These are phyloP conservation scores for Paedocypris micromegethes DNA, from an alignment of 2,797 vertebrate species.

Conservation along the genomic window DNA sequence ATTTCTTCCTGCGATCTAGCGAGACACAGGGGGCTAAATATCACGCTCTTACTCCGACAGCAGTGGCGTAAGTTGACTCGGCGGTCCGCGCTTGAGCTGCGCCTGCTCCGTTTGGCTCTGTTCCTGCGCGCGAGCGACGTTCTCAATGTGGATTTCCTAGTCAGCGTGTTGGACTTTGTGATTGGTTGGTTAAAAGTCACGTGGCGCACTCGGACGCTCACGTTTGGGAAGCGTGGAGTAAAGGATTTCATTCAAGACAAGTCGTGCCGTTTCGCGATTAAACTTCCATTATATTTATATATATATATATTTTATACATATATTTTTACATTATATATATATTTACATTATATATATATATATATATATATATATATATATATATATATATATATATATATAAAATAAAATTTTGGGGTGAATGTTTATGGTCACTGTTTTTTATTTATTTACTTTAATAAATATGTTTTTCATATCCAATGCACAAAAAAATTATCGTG, in stretches of 20 bases:
- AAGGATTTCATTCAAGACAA: not conserved
- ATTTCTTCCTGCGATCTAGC: conserved; percentile 50
- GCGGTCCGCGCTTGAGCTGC: conserved; percentile 42
- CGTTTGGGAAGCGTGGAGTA: conserved; percentile 59
- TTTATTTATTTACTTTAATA: no score
- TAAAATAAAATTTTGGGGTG: no score
- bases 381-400: no score
- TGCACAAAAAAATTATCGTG: no score
- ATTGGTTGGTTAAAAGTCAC: conserved; percentile 50
- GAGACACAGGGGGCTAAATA: not conserved
- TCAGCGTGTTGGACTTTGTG: not conserved
- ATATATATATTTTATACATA: no score
- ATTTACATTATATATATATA: no score
- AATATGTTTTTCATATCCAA: no score
- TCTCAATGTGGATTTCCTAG: conserved; percentile 43
- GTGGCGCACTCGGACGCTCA: conserved; percentile 44
- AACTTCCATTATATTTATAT: no score
- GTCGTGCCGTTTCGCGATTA: not conserved
- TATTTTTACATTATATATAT: no score
- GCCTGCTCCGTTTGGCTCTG: conserved; percentile 40
- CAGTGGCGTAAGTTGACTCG: conserved; percentile 46
- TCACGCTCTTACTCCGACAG: not conserved
- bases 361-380: no score
- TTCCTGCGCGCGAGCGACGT: not conserved
- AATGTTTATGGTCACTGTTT: no score